Percentiles rank a stretch among this genome's conserved stretches.
These are phyloP conservation scores for Luehdorfia chinensis DNA, from an alignment of 1,140 invertebrate genomes.

Conservation along the genomic window DNA sequence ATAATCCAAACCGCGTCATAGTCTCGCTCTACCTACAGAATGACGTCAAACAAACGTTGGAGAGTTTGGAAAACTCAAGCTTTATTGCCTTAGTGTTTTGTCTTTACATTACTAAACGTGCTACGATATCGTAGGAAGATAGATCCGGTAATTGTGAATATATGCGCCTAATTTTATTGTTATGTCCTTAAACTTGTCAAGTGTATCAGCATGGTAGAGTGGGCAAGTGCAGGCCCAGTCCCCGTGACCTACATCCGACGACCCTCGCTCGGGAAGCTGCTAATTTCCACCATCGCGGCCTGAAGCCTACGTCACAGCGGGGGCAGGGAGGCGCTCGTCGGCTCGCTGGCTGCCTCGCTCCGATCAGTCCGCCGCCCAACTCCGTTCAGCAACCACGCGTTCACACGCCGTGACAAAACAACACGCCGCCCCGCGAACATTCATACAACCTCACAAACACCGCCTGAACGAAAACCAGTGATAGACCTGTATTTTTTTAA, in stretches of 20 bases:
- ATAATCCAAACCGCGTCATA: no score
- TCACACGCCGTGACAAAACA: slow-evolving; percentile 23
- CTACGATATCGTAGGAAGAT: slow-evolving; percentile 39
- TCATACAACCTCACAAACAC: slow-evolving; percentile 33
- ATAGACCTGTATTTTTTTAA: slow-evolving; percentile 51
- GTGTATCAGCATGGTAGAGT: slow-evolving; percentile 64
- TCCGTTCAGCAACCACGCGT: slow-evolving; percentile 46
- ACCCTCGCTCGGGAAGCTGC: slow-evolving; percentile 74
- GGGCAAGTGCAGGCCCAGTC: slow-evolving; percentile 71
- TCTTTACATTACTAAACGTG: slow-evolving; percentile 23
- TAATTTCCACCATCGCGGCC: slow-evolving; percentile 68
- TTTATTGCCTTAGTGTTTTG: slow-evolving; percentile 2
- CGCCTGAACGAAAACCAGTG: slow-evolving; percentile 43
- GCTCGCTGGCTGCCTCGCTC: slow-evolving; percentile 48
- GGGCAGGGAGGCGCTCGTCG: slow-evolving; percentile 41
- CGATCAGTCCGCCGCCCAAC: slow-evolving; percentile 55
- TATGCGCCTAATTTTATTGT: slow-evolving; percentile 49
- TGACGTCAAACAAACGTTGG: slow-evolving; percentile 1
- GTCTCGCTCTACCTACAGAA: no score
- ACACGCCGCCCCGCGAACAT: slow-evolving; percentile 30
- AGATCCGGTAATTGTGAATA: slow-evolving; percentile 21
- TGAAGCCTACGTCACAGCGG: slow-evolving; percentile 53
- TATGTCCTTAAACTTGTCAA: slow-evolving; percentile 75
- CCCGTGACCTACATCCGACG: slow-evolving; percentile 73
- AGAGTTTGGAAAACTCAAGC: slow-evolving; percentile 5